Conservation (phyloP, 2,888 invertebrate species). For the Cataglyphis altisquamis region DNA sequence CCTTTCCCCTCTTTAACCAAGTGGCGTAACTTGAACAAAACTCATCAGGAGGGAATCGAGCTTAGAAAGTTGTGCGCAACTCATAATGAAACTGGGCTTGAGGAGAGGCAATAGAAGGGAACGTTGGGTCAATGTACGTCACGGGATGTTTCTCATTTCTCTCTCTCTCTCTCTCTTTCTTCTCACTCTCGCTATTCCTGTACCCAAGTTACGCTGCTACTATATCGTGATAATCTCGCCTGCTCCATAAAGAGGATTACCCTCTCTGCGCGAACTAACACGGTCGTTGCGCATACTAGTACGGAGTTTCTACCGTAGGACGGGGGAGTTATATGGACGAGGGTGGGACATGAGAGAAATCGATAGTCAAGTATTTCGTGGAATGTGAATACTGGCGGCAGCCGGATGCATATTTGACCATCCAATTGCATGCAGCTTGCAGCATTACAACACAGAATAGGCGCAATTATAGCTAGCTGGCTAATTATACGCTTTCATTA, state of each 20-base stretch:
- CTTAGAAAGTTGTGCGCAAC: constrained; percentile 82
- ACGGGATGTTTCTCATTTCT: constrained; percentile 45
- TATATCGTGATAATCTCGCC: constrained; percentile 73
- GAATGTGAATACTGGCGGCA: constrained; percentile 66
- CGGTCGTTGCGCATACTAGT: constrained; percentile 65
- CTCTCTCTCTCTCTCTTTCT: constrained; percentile 17
- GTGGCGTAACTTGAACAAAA: constrained; percentile 74
- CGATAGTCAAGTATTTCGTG: constrained; percentile 77
- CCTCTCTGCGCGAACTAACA: constrained; percentile 69
- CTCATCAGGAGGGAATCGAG: constrained; percentile 75
- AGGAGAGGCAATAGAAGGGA: constrained; percentile 65
- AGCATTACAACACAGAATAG: constrained; percentile 61
- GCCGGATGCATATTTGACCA: constrained; percentile 66
- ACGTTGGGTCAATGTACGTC: constrained; percentile 72
- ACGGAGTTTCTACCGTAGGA: constrained; percentile 66
- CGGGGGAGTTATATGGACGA: constrained; percentile 40
- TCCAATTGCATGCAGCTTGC: constrained; percentile 62
- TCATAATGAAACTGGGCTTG: constrained; percentile 74
- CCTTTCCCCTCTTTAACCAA: constrained; percentile 39
- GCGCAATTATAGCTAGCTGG: constrained; percentile 6
- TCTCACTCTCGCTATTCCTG: constrained; percentile 30
- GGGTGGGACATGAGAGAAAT: constrained; percentile 71
- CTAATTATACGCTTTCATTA: not conserved
- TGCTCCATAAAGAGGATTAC: constrained; percentile 68
- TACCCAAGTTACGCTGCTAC: constrained; percentile 68